These are phyloP conservation scores for Drosophila lacicola DNA, from an alignment of 2,888 invertebrate species.

Conservation along the genomic window DNA sequence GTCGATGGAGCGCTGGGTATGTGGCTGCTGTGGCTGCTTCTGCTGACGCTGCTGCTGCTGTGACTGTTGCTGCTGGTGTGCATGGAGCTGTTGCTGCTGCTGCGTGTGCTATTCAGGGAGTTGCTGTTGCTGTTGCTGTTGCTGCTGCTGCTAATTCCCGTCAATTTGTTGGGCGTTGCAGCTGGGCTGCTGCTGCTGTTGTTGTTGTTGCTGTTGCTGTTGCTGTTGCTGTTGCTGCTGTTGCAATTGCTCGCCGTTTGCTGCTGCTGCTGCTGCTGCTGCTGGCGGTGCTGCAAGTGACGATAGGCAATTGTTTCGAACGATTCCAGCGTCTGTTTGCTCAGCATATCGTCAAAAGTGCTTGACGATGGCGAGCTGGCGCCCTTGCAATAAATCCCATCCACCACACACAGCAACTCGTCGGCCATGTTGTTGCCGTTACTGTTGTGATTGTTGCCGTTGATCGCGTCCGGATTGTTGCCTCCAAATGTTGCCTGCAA, in stretches of 20 bases:
- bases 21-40: constrained; percentile 40
- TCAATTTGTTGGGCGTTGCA: constrained; percentile 16
- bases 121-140: constrained; percentile 57
- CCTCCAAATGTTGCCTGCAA: constrained; percentile 20
- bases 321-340: constrained; percentile 82
- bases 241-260: constrained; percentile 32
- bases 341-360: constrained; percentile 81
- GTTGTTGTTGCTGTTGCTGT: constrained; percentile 14
- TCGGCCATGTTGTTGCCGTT: constrained; percentile 61
- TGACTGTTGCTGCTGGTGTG: constrained; percentile 47
- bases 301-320: constrained; percentile 84
- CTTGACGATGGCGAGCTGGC: constrained; percentile 78
- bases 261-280: constrained; percentile 40
- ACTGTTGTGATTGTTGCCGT: constrained; percentile 25
- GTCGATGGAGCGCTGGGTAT: constrained; percentile 36
- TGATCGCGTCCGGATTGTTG: constrained; percentile 15
- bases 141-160: constrained; percentile 10
- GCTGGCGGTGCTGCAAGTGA: constrained; percentile 69
- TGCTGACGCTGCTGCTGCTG: constrained; percentile 45
- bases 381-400: constrained; percentile 81
- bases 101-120: constrained; percentile 46
- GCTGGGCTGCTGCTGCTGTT: constrained; percentile 26
- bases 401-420: constrained; percentile 74
- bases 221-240: constrained; percentile 25
- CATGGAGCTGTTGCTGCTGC: constrained; percentile 54